Base-by-base conservation (phyloP, 1,140 invertebrate species). In the Conus ventricosus region DNA sequence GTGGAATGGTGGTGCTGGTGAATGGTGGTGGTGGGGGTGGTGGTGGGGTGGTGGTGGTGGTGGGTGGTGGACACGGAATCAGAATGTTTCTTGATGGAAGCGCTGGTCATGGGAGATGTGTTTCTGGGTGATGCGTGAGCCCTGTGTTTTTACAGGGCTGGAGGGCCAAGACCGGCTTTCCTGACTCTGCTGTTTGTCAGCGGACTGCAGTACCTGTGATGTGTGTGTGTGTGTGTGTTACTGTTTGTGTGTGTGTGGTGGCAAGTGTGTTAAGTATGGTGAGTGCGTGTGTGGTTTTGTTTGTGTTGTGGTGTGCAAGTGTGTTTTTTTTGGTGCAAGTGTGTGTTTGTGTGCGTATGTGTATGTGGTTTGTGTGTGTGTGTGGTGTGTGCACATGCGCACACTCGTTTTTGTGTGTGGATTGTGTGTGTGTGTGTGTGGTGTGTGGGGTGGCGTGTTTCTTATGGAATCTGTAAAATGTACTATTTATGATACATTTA, bases 161-260 rank as follows among this genome's bases (percentile, higher is more conserved):
- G 96, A 96, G 89, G 92, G 91, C 39, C 95, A 96, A 96, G 87
- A 94, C 95, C 7, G 92, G 94, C 54, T 96, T 96, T 95, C 85
- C 89, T 96, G 67, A 92, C 94, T 75, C 71, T 95, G 23, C 88
- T 96, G 23, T 92, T 96, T 71, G 63, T 95, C 87, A 95, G 95
- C 83, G 96, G 96, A 81, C 88, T 96, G 20, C 94, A 96, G 75
- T 94, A 95, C 91, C 96, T 2, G 93, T 95, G 84, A 92, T 92
- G 57, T 60, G 75, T 76, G 75, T 76, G 75, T 76, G 75, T 76
- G 75, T 76, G 75, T 76, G 75, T 76, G 11, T n/a, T n/a, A n/a
- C n/a, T 76, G 75, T 76, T 3, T 17, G 23, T 76, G 75, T 23
- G 75, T 76, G 23, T 76, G 11, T 17, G 23, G 75, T 76, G 75